Evolutionary conservation across 2,113 vertebrate genomes (phyloP).

Genomic region (Maccullochella peelii): DNA sequence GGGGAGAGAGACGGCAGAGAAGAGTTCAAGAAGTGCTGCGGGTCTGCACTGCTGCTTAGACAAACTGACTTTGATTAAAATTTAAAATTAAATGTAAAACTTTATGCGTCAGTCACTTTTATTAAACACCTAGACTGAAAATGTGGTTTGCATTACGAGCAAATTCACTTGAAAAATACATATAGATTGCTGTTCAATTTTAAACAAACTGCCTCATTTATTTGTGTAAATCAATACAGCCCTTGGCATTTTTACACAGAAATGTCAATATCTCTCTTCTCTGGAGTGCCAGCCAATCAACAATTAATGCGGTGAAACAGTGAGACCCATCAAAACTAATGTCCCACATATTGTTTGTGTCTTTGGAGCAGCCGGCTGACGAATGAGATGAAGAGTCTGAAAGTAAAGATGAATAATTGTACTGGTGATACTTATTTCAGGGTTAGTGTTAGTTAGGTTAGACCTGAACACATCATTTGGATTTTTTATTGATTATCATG

Average conservation of each 20-base stretch:
- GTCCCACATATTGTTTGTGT: not conserved
- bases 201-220: slow-evolving; percentile 13
- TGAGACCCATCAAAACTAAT: not conserved
- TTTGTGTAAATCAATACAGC: slow-evolving; percentile 22
- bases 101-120: not conserved
- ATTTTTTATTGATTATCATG: not conserved
- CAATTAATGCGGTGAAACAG: slow-evolving; percentile 31
- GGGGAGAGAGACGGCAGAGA: not conserved
- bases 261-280: not conserved
- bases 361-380: not conserved
- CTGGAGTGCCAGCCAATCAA: slow-evolving; percentile 9
- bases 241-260: not conserved
- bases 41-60: not conserved
- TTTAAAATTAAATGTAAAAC: slow-evolving; percentile 6
- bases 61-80: not conserved
- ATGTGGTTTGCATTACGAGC: not conserved
- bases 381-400: not conserved
- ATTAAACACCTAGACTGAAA: not conserved
- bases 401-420: not conserved
- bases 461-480: not conserved
- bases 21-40: not conserved
- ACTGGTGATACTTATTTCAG: not conserved
- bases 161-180: not conserved
- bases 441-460: not conserved
- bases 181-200: not conserved